These are phyloP conservation scores for Lumbricus terrestris DNA, from an alignment of 2,888 invertebrate genomes.

Conservation along the genomic window DNA sequence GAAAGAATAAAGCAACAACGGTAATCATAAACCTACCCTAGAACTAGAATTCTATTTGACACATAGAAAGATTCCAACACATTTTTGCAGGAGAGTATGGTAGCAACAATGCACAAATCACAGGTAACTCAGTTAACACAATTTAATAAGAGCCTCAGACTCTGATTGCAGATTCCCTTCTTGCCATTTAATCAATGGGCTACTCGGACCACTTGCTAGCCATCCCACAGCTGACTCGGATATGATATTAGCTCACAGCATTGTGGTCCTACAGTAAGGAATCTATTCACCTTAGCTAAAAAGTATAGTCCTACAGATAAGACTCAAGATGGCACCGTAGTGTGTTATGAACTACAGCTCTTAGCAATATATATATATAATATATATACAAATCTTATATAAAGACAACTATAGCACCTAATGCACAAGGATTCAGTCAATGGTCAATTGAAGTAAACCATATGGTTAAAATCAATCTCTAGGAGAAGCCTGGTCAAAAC, in stretches of 20 bases:
- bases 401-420: too few relatives aligned
- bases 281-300: not conserved
- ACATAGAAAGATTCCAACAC: not conserved
- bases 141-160: not conserved
- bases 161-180: not conserved
- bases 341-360: not conserved
- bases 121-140: not conserved
- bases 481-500: too few relatives aligned
- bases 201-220: not conserved
- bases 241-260: not conserved
- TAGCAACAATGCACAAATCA: not conserved
- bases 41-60: not conserved
- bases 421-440: too few relatives aligned
- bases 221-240: not conserved
- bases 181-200: not conserved
- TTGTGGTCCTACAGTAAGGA: not conserved
- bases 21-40: not conserved
- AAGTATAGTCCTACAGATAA: not conserved
- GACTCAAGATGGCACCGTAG: not conserved
- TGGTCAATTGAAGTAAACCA: too few relatives aligned
- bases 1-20: conserved; percentile 18
- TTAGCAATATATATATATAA: not conserved
- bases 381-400: too few relatives aligned
- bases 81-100: not conserved
- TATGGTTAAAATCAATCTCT: too few relatives aligned